Percentiles rank a stretch among this genome's conserved stretches.
phyloP scores from a whole-genome alignment of 53 echinoderm and acorn worm species.

The Stichopus horrens region DNA sequence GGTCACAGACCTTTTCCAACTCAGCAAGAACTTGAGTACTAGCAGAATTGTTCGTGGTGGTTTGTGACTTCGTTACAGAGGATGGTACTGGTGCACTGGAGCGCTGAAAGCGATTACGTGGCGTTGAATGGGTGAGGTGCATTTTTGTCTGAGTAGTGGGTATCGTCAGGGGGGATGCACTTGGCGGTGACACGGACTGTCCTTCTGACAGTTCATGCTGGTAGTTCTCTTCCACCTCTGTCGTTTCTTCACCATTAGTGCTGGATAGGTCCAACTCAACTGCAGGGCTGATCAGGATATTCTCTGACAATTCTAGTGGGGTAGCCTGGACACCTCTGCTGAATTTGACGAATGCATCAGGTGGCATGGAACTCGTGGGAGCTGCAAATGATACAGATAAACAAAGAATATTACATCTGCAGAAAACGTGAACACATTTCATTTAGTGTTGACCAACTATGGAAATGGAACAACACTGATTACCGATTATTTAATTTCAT shows the following conservation, averaged over 20 bases:
- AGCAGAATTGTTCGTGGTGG: neutral
- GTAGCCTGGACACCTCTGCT: constrained; percentile 39
- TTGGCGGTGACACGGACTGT: neutral
- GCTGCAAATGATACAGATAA: neutral
- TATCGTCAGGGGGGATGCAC: neutral
- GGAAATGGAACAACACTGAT: too few species aligned
- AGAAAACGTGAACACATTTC: too few species aligned
- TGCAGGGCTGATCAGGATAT: neutral
- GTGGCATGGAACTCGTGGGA: neutral
- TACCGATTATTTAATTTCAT: too few species aligned
- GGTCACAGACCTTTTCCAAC: neutral
- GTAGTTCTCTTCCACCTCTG: neutral
- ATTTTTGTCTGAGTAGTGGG: constrained; percentile 42
- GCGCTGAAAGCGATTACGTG: constrained; percentile 31
- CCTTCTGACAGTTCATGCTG: neutral
- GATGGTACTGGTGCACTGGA: neutral
- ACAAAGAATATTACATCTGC: neutral
- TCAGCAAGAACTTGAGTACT: constrained; percentile 10
- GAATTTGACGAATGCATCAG: neutral
- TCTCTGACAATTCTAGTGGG: neutral
- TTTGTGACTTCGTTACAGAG: neutral
- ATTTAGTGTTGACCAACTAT: too few species aligned
- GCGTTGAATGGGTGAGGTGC: constrained; percentile 34
- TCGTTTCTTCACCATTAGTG: neutral
- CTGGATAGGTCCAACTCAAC: constrained; percentile 27